Base-by-base conservation (phyloP, 64 coral and sea anemone species). In the Trachythela sp. region DNA sequence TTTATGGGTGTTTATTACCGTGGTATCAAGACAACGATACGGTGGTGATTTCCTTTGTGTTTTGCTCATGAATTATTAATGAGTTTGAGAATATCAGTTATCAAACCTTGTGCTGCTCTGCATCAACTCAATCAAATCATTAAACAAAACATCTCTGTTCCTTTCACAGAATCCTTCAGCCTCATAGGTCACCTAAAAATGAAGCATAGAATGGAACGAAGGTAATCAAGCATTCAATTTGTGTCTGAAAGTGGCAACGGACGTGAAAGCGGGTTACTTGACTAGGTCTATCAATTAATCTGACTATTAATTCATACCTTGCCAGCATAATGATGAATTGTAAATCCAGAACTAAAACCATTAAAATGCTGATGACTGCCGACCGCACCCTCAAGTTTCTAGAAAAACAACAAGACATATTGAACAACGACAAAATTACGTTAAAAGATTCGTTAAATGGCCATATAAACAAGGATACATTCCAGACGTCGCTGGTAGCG, bases 71-170 rank as follows among this genome's bases (percentile, higher is more conserved):
- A n/a, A n/a, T n/a, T n/a, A n/a, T n/a, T n/a, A n/a, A n/a, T n/a
- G n/a, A n/a, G n/a, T n/a, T n/a, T n/a, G n/a, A n/a, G n/a, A n/a
- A n/a, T n/a, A n/a, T n/a, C n/a, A n/a, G n/a, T n/a, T n/a, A n/a
- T 67, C 93, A 77, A 89, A 99, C 96, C 92, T 99, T 85, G 91
- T 86, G 93, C 93, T 99, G 30, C 91, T 92, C 77, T 99, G 96
- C 96, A 99, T 99, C 18, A 99, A 84, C 52, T 99, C 96, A 83
- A 99, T 99, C 29, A 99, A 86, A 91, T 99, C 96, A 83, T 85
- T 94, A 75, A 99, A 99, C 51, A 99, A 91, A 2, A 99, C 93
- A 83, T 99, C 96, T 20, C 96, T 91, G 86, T 99, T 99, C 89
- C 96, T 92, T 70, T 99, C 96, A 93, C 96, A 99, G 88, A 99